Base-by-base conservation (phyloP, 2,888 invertebrate species). In the Enoplolaimus lenunculus region DNA sequence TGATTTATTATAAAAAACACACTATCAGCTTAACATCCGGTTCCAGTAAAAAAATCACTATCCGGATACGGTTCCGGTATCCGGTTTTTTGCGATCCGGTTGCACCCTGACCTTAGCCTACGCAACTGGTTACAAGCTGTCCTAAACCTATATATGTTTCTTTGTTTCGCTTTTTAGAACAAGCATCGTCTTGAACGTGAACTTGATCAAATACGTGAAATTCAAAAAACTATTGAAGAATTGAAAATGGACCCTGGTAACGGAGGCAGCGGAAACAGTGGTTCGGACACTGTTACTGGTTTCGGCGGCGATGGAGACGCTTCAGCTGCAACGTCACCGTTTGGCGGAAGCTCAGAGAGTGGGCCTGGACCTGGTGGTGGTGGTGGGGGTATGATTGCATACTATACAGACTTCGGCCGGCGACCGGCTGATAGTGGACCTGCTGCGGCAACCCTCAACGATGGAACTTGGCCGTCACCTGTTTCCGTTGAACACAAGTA, bases 171-270 rank as follows among this genome's bases (percentile, higher is more conserved):
- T n/a, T n/a, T n/a, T 29, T 70, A 57, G 64, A 29, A 28, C 30
- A 26, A 29, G 28, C 28, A 62, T 28, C 30, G 28, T 3, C 33
- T 71, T 21, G 57, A 70, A 16, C 30, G 59, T 45, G 72, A 67
- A 26, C 70, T 71, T 59, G 65, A 60, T 26, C 59, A 72, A 28
- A 67, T 70, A 7, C 33, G 34, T 1, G 31, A 71, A 7, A 71
- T 73, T 26, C 72, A 73, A 45, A 29, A 35, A 13, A 62, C 68
- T 2, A 2, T 73, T 31, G 34, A 73, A 21, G 71, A 68, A 26
- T 57, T 71, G 68, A 34, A 57, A 28, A 33, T 57, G n/a, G 35
- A 66, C 29, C 68, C 70, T 33, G 35, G 57, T 3, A 30, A 29
- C 16, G 68, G 62, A 21, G 59, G 70, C 34, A 30, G 34, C 16